Conservation (phyloP, 1,140 invertebrate species). For the Temnothorax nylanderi region DNA sequence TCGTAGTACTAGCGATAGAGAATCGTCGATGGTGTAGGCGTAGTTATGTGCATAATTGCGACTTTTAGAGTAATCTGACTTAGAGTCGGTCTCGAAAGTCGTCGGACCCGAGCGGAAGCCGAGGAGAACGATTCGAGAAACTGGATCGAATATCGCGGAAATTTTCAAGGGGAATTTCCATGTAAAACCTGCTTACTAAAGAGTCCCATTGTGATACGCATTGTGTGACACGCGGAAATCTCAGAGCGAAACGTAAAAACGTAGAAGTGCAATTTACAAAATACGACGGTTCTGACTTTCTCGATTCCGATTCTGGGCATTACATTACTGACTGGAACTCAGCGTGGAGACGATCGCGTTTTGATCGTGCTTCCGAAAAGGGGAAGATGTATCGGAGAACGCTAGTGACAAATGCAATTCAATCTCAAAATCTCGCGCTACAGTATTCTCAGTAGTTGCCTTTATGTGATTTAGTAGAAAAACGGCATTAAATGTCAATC, state of each 20-base stretch:
- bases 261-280: neutral
- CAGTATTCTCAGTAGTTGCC: conserved; percentile 5
- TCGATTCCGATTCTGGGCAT: conserved; percentile 56
- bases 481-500: conserved; percentile 19
- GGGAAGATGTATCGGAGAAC: neutral
- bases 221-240: neutral
- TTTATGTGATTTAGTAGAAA: neutral
- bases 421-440: neutral
- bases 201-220: neutral
- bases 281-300: neutral
- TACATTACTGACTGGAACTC: conserved; percentile 43
- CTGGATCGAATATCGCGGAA: neutral
- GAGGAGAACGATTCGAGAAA: neutral
- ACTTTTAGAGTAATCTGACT: conserved; percentile 5
- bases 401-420: neutral
- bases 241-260: neutral
- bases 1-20: conserved; percentile 61
- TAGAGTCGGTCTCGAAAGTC: conserved; percentile 49
- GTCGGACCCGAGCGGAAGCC: neutral
- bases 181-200: neutral
- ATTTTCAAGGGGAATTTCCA: neutral
- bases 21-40: conserved; percentile 68
- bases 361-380: neutral
- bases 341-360: conserved; percentile 53
- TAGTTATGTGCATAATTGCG: conserved; percentile 62